Base-by-base conservation (phyloP, 2,888 invertebrate species). In the Hypsopygia costalis region DNA sequence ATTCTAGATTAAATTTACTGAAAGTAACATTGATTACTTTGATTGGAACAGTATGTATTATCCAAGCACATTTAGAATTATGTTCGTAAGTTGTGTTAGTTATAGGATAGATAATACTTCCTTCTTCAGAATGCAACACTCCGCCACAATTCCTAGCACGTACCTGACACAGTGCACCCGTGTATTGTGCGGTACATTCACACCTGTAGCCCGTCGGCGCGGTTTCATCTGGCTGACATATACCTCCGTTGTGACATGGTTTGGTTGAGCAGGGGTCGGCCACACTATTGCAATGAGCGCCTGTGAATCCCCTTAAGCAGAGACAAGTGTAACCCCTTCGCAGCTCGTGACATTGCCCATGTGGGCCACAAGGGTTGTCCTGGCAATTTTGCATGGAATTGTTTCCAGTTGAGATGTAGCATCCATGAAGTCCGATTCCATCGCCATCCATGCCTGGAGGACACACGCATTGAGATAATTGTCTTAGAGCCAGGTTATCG, bases 221-320 rank as follows among this genome's bases (percentile, higher is more conserved):
- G 37, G 38, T 60, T 35, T 64, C 58, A 36, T 83, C 83, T 12
- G 47, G 40, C 42, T 66, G 68, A 69, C 98, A 98, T 1, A 91
- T 92, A 0, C 96, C 98, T 1, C 93, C 94, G 72, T 98, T 96
- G 49, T 81, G 87, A 67, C 98, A 98, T 0, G 97, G 97, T 70
- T 92, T 92, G 3, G 90, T 88, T 1, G 69, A 62, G 68, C 98
- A 98, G 0, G 90, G n/a, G 1, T 36, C 16, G 6, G 10, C 9
- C 9, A 9, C 12, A 6, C 11, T 16, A 9, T 36, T 90, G 70
- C 97, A 97, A 36, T 90, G 91, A 6, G 79, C 74, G 1, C 92
- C 93, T 62, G 91, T 90, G 73, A 88, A 92, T 22, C 93, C 92
- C 32, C 80, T 55, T 32, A 80, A 60, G 58, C 94, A 94, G 9